A percentile compares a stretch with the other conserved stretches of the same genome.
Conservation (phyloP, 2,113 vertebrate genomes). For the Tringa solitaria region DNA sequence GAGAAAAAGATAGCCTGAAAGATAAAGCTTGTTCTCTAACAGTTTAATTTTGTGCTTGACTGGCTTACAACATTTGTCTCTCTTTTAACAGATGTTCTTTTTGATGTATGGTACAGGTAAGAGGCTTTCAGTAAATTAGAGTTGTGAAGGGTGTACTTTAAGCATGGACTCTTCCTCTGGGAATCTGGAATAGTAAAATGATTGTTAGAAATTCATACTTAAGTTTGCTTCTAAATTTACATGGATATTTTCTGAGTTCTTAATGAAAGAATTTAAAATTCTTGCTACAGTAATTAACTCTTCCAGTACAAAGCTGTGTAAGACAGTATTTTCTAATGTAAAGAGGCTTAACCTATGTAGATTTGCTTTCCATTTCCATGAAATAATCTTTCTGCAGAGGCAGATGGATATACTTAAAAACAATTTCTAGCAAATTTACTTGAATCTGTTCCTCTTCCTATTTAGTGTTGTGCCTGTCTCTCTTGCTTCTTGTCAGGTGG, state of each 20-base stretch:
- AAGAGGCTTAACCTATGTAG: not conserved
- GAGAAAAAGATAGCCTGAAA: not conserved
- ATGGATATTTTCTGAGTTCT: not conserved
- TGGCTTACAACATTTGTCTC: not conserved
- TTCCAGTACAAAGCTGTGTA: not conserved
- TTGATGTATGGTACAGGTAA: not conserved
- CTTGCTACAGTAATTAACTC: not conserved
- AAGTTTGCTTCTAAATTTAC: not conserved
- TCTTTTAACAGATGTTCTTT: not conserved
- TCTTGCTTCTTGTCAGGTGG: not conserved
- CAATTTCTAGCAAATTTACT: not conserved
- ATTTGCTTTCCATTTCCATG: not conserved
- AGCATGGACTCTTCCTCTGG: not conserved
- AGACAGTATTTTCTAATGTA: not conserved
- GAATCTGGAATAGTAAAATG: not conserved
- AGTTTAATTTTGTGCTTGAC: conserved; percentile 25
- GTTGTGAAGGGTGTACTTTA: not conserved
- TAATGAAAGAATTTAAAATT: not conserved
- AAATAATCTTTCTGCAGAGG: not conserved
- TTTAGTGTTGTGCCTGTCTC: not conserved
- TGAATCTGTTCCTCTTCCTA: not conserved
- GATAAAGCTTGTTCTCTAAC: not conserved
- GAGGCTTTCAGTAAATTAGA: not conserved
- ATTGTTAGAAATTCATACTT: not conserved
- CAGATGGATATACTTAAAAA: not conserved